A percentile compares a stretch with the other conserved stretches of the same genome.
Conservation (phyloP, 2,797 vertebrate genomes). For the Sebastes hubbsi region DNA sequence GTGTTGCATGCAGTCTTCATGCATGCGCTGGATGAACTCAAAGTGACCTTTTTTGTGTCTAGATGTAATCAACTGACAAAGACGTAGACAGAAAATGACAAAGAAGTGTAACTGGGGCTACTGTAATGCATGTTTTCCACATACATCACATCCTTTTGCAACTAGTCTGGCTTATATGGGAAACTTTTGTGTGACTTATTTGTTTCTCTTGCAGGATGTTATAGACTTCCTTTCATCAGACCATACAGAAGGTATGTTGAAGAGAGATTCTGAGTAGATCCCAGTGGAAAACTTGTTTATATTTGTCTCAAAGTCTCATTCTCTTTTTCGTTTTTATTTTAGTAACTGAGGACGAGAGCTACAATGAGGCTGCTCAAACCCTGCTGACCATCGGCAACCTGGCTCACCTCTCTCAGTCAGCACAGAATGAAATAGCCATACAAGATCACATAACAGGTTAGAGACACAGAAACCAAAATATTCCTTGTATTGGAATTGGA, state of each 20-base stretch:
- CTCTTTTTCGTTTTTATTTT: constrained; percentile 4
- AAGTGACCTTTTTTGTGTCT: neutral
- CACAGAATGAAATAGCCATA: constrained; percentile 7
- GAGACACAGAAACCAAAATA: neutral
- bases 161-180: neutral
- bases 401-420: constrained; percentile 65
- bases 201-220: constrained; percentile 82
- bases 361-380: constrained; percentile 92
- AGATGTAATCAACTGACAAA: neutral
- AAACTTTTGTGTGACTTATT: neutral
- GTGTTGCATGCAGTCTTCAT: neutral
- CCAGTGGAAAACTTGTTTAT: neutral
- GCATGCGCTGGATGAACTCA: neutral
- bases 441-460: constrained; percentile 42
- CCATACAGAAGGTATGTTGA: constrained; percentile 84
- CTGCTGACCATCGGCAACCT: constrained; percentile 90
- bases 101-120: constrained; percentile 1
- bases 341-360: constrained; percentile 83
- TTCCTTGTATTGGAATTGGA: neutral
- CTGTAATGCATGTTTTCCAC: neutral
- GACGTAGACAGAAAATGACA: neutral
- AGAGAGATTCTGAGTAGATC: neutral
- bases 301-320: neutral
- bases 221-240: constrained; percentile 80
- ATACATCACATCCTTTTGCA: neutral